Conservation (phyloP, 2,888 invertebrate species). For the Teinopalpus imperialis region DNA sequence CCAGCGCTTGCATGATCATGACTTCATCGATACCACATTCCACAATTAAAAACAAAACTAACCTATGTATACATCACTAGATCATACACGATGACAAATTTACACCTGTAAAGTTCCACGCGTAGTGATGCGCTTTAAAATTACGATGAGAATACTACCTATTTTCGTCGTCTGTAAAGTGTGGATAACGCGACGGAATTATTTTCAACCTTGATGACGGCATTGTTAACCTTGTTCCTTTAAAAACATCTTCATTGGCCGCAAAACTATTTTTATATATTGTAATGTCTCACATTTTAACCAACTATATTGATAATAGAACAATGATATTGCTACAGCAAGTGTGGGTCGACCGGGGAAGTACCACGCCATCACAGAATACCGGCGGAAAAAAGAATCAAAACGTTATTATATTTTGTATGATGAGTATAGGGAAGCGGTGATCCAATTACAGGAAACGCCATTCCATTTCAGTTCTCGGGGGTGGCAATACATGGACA, state of each 20-base stretch:
- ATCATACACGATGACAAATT: neutral
- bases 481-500: no score
- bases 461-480: no score
- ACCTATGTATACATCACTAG: neutral
- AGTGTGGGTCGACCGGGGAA: no score
- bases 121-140: slow-evolving; percentile 35
- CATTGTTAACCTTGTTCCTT: slow-evolving; percentile 70
- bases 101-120: slow-evolving; percentile 1
- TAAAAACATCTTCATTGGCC: slow-evolving; percentile 59
- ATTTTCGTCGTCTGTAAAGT: slow-evolving; percentile 49
- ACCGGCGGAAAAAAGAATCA: no score
- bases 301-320: no score
- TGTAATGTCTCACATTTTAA: no score
- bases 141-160: slow-evolving; percentile 42
- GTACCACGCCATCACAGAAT: no score
- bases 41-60: slow-evolving; percentile 1
- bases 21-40: slow-evolving; percentile 15
- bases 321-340: no score
- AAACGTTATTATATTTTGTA: no score
- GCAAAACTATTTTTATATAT: slow-evolving; percentile 45
- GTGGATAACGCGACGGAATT: slow-evolving; percentile 56
- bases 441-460: no score
- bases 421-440: no score
- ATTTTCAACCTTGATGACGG: slow-evolving; percentile 75
- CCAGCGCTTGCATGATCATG: slow-evolving; percentile 26